Evolutionary conservation across 2,797 vertebrate species (phyloP).

Genomic region (Brachyrhaphis roseni): DNA sequence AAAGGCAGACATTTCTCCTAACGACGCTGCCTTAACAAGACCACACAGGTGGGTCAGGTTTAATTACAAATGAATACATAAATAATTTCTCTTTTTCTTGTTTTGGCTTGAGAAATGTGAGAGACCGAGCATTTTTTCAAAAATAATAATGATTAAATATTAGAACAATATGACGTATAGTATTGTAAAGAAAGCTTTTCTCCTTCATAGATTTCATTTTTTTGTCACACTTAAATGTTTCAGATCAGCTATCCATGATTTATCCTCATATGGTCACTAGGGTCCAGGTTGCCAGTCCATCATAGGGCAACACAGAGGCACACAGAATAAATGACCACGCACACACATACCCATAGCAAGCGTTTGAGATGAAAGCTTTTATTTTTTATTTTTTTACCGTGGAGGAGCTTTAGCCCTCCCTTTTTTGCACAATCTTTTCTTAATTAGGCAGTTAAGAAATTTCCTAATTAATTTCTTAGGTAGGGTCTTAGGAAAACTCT

Average conservation of each 20-base stretch:
- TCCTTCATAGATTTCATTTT: neutral
- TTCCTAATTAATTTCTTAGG: too few relatives aligned
- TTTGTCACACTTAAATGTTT: neutral
- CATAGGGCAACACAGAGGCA: neutral
- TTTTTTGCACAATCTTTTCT: neutral
- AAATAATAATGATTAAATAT: neutral
- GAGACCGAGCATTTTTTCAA: neutral
- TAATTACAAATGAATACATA: neutral
- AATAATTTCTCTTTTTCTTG: neutral
- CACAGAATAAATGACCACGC: neutral
- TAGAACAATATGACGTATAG: neutral
- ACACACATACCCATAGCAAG: neutral
- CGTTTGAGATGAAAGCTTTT: neutral
- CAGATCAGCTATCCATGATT: neutral
- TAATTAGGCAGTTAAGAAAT: neutral
- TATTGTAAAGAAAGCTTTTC: neutral
- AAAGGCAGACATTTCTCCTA: neutral
- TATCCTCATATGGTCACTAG: neutral
- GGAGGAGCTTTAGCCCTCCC: neutral
- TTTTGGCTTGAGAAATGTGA: neutral
- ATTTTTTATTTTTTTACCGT: neutral
- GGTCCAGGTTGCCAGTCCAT: neutral
- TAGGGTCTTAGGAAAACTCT: too few relatives aligned
- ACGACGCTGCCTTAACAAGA: neutral
- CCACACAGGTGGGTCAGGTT: neutral